These are phyloP conservation scores for Drosophila sordidula DNA, from an alignment of 2,888 invertebrate species.

Conservation along the genomic window DNA sequence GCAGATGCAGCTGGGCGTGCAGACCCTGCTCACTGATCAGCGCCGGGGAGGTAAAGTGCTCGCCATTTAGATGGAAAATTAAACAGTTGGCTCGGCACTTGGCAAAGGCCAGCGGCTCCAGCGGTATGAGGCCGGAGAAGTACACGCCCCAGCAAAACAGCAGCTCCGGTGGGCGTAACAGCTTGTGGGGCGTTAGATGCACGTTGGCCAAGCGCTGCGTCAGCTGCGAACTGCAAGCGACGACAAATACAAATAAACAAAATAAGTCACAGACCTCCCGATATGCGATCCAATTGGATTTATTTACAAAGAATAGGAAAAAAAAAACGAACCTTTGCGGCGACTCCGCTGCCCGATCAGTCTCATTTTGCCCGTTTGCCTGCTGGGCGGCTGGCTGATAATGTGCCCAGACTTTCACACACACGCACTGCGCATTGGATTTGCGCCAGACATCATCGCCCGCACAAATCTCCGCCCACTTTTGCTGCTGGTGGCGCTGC, in stretches of 20 bases:
- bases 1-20: slow-evolving; percentile 70
- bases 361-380: slow-evolving; percentile 40
- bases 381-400: slow-evolving; percentile 36
- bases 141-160: slow-evolving; percentile 94
- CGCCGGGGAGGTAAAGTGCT: slow-evolving; percentile 90
- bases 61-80: slow-evolving; percentile 95
- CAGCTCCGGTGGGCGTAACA: slow-evolving; percentile 85
- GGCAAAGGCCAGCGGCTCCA: slow-evolving; percentile 51
- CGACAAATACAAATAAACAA: slow-evolving; percentile 4
- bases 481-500: slow-evolving; percentile 88
- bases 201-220: slow-evolving; percentile 51
- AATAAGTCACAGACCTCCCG: neutral
- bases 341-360: slow-evolving; percentile 32
- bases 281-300: slow-evolving; percentile 7
- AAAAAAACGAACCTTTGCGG: slow-evolving; percentile 17
- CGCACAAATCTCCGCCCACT: slow-evolving; percentile 93
- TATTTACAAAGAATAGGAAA: neutral
- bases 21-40: slow-evolving; percentile 76
- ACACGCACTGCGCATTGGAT: slow-evolving; percentile 84
- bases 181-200: slow-evolving; percentile 49
- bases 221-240: slow-evolving; percentile 49
- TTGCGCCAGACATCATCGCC: slow-evolving; percentile 86
- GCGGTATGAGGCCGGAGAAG: slow-evolving; percentile 92
- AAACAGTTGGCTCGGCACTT: slow-evolving; percentile 86
- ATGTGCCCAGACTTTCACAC: slow-evolving; percentile 84